A percentile compares a stretch with the other conserved stretches of the same genome.
These are phyloP conservation scores for Campopleginae sp. DNA, from an alignment of 2,888 invertebrate species.

Conservation along the genomic window DNA sequence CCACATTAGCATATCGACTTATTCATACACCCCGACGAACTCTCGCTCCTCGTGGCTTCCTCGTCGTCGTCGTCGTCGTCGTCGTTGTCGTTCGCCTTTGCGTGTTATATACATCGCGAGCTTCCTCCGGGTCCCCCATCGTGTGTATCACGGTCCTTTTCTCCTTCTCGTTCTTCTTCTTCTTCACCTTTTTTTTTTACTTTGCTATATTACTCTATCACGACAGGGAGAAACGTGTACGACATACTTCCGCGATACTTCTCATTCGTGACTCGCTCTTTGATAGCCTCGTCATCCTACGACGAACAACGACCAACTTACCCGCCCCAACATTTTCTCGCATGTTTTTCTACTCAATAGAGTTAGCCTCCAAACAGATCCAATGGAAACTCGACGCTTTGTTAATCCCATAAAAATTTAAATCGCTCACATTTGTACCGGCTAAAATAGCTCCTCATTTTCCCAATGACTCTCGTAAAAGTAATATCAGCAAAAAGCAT, in stretches of 20 bases:
- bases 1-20: conserved; percentile 82
- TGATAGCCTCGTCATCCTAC: conserved; percentile 59
- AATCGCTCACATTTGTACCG: background rate
- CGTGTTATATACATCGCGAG: conserved; percentile 39
- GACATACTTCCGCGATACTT: conserved; percentile 64
- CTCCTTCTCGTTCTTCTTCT: conserved; percentile 10
- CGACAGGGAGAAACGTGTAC: conserved; percentile 53
- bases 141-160: conserved; percentile 36
- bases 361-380: conserved; percentile 20
- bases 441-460: background rate
- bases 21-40: conserved; percentile 78
- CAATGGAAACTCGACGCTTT: background rate
- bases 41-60: conserved; percentile 64
- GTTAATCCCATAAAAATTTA: conserved; percentile 6
- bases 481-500: background rate
- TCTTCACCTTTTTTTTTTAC: background rate
- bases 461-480: background rate
- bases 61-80: conserved; percentile 28
- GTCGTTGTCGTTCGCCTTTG: conserved; percentile 47
- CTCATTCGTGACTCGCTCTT: conserved; percentile 62
- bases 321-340: background rate
- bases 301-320: conserved; percentile 33
- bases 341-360: conserved; percentile 24
- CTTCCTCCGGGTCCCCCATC: conserved; percentile 39
- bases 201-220: conserved; percentile 34